These are phyloP conservation scores for Uloborus plumipes DNA, from an alignment of 2,888 invertebrate genomes.

Conservation along the genomic window DNA sequence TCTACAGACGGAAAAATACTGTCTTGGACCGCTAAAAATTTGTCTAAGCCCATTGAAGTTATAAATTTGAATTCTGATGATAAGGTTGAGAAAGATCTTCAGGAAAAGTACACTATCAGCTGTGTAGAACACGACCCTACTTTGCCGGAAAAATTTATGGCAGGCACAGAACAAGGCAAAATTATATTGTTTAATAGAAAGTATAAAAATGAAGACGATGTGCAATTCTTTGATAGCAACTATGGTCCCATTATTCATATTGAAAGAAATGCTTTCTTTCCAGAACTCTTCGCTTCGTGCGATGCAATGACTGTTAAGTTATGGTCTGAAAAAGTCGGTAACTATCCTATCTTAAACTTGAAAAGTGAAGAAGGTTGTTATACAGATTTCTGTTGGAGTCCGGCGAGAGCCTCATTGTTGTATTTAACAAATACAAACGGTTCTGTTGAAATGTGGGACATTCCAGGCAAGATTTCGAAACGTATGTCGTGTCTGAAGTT, in stretches of 20 bases:
- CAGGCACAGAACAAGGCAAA: slow-evolving; percentile 75
- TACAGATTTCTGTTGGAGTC: slow-evolving; percentile 48
- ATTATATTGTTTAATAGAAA: slow-evolving; percentile 64
- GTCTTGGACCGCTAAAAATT: slow-evolving; percentile 86
- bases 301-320: slow-evolving; percentile 77
- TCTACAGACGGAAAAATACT: slow-evolving; percentile 91
- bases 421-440: slow-evolving; percentile 40
- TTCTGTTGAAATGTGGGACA: slow-evolving; percentile 42
- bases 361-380: slow-evolving; percentile 13
- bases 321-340: slow-evolving; percentile 32
- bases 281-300: slow-evolving; percentile 93
- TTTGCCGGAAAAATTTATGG: slow-evolving; percentile 87
- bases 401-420: slow-evolving; percentile 17
- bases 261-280: slow-evolving; percentile 92
- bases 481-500: neutral
- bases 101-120: slow-evolving; percentile 81
- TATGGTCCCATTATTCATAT: slow-evolving; percentile 91
- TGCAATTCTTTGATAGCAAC: slow-evolving; percentile 80
- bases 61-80: slow-evolving; percentile 80
- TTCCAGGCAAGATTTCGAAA: slow-evolving; percentile 16
- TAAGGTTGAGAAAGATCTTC: slow-evolving; percentile 71
- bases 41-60: slow-evolving; percentile 80
- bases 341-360: slow-evolving; percentile 29
- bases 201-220: slow-evolving; percentile 79
- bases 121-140: slow-evolving; percentile 86